These are phyloP conservation scores for Spicauda simplicius DNA, from an alignment of 2,888 invertebrate genomes.

Conservation along the genomic window DNA sequence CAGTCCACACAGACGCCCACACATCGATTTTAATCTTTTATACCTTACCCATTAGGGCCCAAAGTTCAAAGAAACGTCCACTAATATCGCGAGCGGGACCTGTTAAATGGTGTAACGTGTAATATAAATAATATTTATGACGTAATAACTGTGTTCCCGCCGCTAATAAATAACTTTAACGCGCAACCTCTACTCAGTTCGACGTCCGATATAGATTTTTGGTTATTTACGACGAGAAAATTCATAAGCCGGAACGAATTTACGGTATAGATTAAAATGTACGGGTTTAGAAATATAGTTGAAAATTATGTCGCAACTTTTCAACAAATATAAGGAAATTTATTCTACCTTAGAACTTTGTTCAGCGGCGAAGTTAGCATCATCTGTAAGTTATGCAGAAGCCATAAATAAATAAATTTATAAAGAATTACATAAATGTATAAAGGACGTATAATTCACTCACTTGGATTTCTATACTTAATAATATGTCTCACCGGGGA, in stretches of 20 bases:
- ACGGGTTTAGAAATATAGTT: not conserved
- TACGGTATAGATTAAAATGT: constrained; percentile 25
- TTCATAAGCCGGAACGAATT: constrained; percentile 32
- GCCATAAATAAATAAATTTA: too few relatives aligned
- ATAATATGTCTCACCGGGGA: too few relatives aligned
- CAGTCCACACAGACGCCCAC: too few relatives aligned
- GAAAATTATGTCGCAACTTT: not conserved
- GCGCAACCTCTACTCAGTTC: constrained; percentile 36
- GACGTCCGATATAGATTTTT: constrained; percentile 41
- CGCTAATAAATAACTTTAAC: constrained; percentile 47
- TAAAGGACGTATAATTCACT: too few relatives aligned
- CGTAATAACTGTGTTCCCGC: constrained; percentile 53
- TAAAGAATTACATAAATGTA: too few relatives aligned
- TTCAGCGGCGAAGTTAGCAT: too few relatives aligned
- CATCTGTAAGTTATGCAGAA: too few relatives aligned
- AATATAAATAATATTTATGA: constrained; percentile 53
- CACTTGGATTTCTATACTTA: too few relatives aligned
- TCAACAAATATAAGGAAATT: too few relatives aligned
- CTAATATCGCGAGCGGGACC: constrained; percentile 31
- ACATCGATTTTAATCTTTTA: constrained; percentile 18
- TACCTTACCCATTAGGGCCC: constrained; percentile 15
- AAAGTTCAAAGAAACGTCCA: constrained; percentile 19
- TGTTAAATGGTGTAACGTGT: constrained; percentile 50
- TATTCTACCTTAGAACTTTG: too few relatives aligned
- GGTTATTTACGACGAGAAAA: constrained; percentile 38